A percentile compares a stretch with the other conserved stretches of the same genome.
These are phyloP conservation scores for Teinopalpus imperialis DNA, from an alignment of 2,888 invertebrate species.

Conservation along the genomic window DNA sequence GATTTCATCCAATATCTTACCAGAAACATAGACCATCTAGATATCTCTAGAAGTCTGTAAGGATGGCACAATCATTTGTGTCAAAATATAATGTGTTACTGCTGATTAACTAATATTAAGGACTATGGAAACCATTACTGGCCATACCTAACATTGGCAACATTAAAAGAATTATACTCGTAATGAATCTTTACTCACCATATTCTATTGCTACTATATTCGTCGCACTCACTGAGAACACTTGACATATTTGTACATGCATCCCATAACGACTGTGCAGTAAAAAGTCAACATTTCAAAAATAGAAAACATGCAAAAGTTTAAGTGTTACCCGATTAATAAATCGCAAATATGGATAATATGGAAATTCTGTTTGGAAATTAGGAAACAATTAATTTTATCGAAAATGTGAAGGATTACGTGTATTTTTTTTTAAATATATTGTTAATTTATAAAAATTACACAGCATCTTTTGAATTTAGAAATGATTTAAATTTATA, in stretches of 20 bases:
- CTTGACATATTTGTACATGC: slow-evolving; percentile 33
- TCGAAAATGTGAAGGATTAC: too few relatives aligned
- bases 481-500: background rate
- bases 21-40: slow-evolving; percentile 34
- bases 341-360: slow-evolving; percentile 4
- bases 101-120: slow-evolving; percentile 35
- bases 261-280: slow-evolving; percentile 30
- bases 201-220: slow-evolving; percentile 42
- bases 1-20: slow-evolving; percentile 31
- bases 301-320: slow-evolving; percentile 18
- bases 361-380: slow-evolving; percentile 6
- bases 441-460: too few relatives aligned
- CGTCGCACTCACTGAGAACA: slow-evolving; percentile 38
- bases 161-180: slow-evolving; percentile 38
- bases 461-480: too few relatives aligned
- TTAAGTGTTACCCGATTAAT: slow-evolving; percentile 12
- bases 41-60: slow-evolving; percentile 37
- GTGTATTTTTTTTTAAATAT: too few relatives aligned
- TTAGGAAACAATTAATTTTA: background rate
- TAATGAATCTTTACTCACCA: slow-evolving; percentile 31
- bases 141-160: slow-evolving; percentile 58
- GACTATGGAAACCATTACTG: slow-evolving; percentile 56
- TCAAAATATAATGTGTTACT: slow-evolving; percentile 42
- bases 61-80: slow-evolving; percentile 68
- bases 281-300: slow-evolving; percentile 29